A percentile compares a stretch with the other conserved stretches of the same genome.
Conservation (phyloP, 2,797 vertebrate genomes). For the Leuciscus waleckii region DNA sequence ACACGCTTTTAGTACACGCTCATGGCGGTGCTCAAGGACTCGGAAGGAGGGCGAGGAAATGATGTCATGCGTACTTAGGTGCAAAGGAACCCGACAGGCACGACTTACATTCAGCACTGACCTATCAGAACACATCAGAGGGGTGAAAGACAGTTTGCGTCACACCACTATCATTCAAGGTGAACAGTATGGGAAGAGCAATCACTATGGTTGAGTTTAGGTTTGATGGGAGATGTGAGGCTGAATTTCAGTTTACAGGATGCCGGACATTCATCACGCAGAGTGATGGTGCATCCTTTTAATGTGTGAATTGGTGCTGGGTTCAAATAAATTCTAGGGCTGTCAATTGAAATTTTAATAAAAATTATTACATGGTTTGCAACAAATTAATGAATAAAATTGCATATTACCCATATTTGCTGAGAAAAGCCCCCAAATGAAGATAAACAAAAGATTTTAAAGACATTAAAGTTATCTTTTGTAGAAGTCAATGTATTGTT, state of each 20-base stretch:
- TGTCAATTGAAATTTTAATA: not conserved
- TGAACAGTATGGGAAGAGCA: constrained; percentile 33
- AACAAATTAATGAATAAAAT: not conserved
- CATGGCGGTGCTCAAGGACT: constrained; percentile 74
- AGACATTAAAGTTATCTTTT: too few relatives aligned
- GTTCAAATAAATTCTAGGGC: not conserved
- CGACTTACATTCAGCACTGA: constrained; percentile 32
- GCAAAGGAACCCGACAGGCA: constrained; percentile 43
- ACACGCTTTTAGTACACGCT: constrained; percentile 73
- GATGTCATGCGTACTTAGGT: constrained; percentile 64
- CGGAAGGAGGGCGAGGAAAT: constrained; percentile 68
- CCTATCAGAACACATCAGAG: constrained; percentile 1
- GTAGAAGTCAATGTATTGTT: not conserved
- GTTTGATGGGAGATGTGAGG: constrained; percentile 37
- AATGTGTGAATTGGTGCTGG: constrained; percentile 17
- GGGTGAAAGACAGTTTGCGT: not conserved
- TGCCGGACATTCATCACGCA: constrained; percentile 24
- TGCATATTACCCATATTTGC: not conserved
- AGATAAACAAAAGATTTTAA: not conserved
- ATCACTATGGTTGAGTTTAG: constrained; percentile 35
- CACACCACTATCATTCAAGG: constrained; percentile 17
- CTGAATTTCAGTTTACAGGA: constrained; percentile 23
- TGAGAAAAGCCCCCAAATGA: not conserved
- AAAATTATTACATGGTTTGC: not conserved
- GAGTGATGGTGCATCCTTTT: constrained; percentile 10